A percentile compares a stretch with the other conserved stretches of the same genome.
phyloP scores from a whole-genome alignment of 2,113 vertebrate genomes.

The Varanus komodoensis region DNA sequence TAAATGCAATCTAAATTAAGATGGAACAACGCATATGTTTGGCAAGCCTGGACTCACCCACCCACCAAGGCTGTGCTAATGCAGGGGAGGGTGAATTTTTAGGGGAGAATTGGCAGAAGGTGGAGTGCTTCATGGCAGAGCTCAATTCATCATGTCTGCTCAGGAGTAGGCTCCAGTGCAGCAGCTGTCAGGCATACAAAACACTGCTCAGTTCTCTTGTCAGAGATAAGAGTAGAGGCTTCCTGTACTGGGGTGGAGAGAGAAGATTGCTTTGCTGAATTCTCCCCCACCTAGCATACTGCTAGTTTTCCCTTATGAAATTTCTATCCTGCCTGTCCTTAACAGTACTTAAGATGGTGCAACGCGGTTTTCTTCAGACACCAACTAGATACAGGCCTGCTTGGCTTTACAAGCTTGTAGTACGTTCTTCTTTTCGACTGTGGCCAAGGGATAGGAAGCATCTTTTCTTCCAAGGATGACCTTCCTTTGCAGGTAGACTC shows the following conservation, averaged over 20 bases:
- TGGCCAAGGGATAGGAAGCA: too few relatives aligned
- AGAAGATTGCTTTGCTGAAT: too few relatives aligned
- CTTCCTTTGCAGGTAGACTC: too few relatives aligned
- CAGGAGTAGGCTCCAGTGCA: too few relatives aligned
- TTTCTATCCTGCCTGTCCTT: not conserved
- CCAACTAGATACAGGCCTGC: not conserved
- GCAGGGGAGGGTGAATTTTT: not conserved
- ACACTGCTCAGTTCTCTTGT: too few relatives aligned
- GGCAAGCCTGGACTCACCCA: not conserved
- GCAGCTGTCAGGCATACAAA: too few relatives aligned
- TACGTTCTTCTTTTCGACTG: too few relatives aligned
- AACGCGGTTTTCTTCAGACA: not conserved
- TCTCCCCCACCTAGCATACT: not conserved
- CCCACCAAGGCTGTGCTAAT: not conserved
- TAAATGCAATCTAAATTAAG: conserved; percentile 38
- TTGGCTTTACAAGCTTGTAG: not conserved
- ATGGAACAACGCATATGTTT: not conserved
- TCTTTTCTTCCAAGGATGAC: too few relatives aligned
- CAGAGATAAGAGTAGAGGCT: too few relatives aligned
- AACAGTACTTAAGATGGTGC: not conserved
- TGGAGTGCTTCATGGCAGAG: not conserved
- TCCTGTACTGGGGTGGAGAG: too few relatives aligned
- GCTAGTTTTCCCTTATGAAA: not conserved
- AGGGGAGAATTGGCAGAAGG: not conserved
- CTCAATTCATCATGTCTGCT: too few relatives aligned